A percentile compares a stretch with the other conserved stretches of the same genome.
These are phyloP conservation scores for Coleophora flavipennella DNA, from an alignment of 2,888 invertebrate genomes.

Conservation along the genomic window DNA sequence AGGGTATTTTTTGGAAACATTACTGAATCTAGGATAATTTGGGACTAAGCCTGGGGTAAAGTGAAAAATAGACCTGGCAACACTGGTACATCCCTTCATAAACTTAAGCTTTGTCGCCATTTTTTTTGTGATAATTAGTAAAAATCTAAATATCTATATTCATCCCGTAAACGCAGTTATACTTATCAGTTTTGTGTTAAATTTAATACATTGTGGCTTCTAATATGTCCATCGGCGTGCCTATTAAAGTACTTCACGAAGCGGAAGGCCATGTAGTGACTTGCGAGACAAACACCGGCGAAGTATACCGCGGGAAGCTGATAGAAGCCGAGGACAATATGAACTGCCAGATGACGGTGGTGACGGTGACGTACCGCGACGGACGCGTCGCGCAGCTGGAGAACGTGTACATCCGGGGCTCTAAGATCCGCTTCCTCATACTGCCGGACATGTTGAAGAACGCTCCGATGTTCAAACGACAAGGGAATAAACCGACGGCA, in stretches of 20 bases:
- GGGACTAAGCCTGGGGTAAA: too few relatives aligned
- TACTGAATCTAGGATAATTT: too few relatives aligned
- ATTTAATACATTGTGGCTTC: conserved; percentile 12
- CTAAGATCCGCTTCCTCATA: conserved; percentile 97
- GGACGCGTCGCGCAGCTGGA: conserved; percentile 94
- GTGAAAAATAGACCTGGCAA: too few relatives aligned
- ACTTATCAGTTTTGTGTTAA: conserved; percentile 6
- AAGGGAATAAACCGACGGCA: conserved; percentile 87
- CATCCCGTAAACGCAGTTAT: conserved; percentile 23
- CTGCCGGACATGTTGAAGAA: conserved; percentile 99
- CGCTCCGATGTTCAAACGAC: conserved; percentile 97
- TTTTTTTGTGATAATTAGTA: conserved; percentile 13
- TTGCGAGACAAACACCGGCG: conserved; percentile 98
- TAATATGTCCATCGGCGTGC: conserved; percentile 97
- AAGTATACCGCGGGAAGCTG: conserved; percentile 98
- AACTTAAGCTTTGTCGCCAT: conserved; percentile 18
- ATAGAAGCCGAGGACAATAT: conserved; percentile 99
- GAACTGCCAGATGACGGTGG: conserved; percentile 98
- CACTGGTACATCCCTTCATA: too few relatives aligned
- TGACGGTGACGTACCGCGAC: conserved; percentile 95
- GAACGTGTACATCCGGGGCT: conserved; percentile 98
- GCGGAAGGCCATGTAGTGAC: conserved; percentile 99
- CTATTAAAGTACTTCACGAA: conserved; percentile 99
- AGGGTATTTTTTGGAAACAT: too few relatives aligned
- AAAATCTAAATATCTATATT: conserved; percentile 26